Conservation (phyloP, 2,797 vertebrate species). For the Ctenopoma multispine region DNA sequence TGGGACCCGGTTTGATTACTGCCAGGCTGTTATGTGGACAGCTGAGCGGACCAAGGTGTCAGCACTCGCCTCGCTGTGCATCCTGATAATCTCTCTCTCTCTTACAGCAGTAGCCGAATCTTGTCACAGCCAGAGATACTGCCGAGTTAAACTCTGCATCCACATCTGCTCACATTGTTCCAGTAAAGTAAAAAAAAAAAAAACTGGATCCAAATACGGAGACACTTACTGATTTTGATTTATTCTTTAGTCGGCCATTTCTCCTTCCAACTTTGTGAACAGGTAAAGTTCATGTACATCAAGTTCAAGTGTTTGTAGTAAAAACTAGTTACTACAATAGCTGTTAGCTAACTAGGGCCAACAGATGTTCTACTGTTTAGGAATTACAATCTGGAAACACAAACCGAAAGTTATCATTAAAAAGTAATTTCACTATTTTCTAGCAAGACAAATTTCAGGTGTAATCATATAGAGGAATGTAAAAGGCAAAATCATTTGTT, state of each 20-base stretch:
- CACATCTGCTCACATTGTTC: constrained; percentile 11
- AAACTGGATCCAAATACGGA: not conserved
- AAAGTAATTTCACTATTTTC: not conserved
- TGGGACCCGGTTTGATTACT: constrained; percentile 76
- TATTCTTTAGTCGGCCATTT: not conserved
- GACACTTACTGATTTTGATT: not conserved
- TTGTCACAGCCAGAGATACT: constrained; percentile 24
- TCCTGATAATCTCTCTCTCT: constrained; percentile 52
- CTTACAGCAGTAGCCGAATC: constrained; percentile 41
- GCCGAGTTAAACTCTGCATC: constrained; percentile 22
- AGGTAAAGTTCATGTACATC: constrained; percentile 3
- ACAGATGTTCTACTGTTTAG: not conserved
- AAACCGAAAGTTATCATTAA: no score
- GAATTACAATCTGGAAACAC: not conserved
- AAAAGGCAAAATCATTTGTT: no score
- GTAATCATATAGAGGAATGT: not conserved
- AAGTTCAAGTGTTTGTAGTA: not conserved
- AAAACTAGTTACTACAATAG: no score
- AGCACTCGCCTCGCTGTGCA: constrained; percentile 58
- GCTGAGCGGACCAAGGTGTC: constrained; percentile 84
- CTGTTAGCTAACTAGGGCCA: not conserved
- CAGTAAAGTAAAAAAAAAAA: not conserved
- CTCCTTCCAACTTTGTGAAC: not conserved
- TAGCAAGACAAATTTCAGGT: not conserved
- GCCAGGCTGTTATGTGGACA: constrained; percentile 80